Evolutionary conservation across 2,888 invertebrate species (phyloP), one percentile per base, ranked within the genome.

Genomic region (Dynastes hyllus): DNA sequence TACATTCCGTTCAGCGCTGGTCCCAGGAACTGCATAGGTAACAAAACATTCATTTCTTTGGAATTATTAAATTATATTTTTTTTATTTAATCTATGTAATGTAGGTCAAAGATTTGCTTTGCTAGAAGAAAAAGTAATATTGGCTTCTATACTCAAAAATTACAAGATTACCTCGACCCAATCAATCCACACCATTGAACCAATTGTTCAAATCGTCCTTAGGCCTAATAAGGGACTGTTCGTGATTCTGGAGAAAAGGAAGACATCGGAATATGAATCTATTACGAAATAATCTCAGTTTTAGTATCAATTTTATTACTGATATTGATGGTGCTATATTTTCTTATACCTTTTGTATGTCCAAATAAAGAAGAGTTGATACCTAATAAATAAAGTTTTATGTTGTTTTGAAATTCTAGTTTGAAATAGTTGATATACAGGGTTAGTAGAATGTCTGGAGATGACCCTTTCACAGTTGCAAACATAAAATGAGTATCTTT

Each of bases 1-100:
- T 94, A 92, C 84, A 92, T 94, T 58, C 94, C 94, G 0, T 94
- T 94, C 89, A 94, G 93, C 71, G 94, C 94, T 45, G 94, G 94
- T 2, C 94, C 94, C 0, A 91, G 94, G 81, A 94, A 94, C 82
- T 94, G 94, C 86, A 94, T 94, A 32, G 75, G 75, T 75, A 73
- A 29, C 9, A 73, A 27, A 13, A 32, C 27, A 73, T 2, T 37
- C 1, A 2, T 37, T 37, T 37, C 32, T 37, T 22, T 37, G 32
- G 5, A 37, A 37, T 37, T 5, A 37, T 5, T 0, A 37, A 4
- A 37, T 37, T 5, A 5, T 37, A 32, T 37, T 37, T 37, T 37
- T 22, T 37, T 37, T 37, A 5, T 37, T 37, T 0, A 37, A 37
- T 1, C 32, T 5, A 37, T 37, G 5, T 37, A 37, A 6, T 37